Evolutionary conservation across 2,113 vertebrate genomes (phyloP).

Genomic region (Ammodytes dubius): DNA sequence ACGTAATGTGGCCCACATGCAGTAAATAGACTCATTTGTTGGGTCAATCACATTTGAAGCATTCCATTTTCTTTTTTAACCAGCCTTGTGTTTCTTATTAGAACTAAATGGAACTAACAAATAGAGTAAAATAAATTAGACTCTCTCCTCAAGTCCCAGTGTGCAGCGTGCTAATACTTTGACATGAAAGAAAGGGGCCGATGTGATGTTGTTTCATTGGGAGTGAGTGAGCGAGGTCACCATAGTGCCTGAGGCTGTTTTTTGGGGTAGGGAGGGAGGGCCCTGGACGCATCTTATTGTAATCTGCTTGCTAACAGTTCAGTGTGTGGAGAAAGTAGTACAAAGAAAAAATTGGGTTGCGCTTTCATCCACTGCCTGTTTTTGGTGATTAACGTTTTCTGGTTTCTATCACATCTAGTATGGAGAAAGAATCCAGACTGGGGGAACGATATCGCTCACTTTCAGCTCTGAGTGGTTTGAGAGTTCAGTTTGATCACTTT

Average conservation of each 20-base stretch:
- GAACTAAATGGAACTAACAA: not conserved
- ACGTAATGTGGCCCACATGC: not conserved
- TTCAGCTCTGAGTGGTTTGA: not conserved
- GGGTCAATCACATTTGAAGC: constrained; percentile 20
- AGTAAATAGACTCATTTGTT: not conserved
- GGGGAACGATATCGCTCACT: not conserved
- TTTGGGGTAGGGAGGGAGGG: not conserved
- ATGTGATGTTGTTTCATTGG: constrained; percentile 37
- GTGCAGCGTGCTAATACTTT: constrained; percentile 21
- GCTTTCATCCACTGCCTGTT: constrained; percentile 29
- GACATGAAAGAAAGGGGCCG: constrained; percentile 37
- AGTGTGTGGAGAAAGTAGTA: not conserved
- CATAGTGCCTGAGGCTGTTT: constrained; percentile 4
- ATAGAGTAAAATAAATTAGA: not conserved
- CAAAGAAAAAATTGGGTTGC: not conserved
- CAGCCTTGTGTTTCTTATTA: constrained; percentile 10
- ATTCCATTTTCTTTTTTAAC: not conserved
- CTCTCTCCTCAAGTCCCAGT: not conserved
- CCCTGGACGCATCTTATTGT: not conserved
- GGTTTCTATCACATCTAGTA: constrained; percentile 25
- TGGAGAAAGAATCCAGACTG: not conserved
- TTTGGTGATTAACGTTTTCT: constrained; percentile 26
- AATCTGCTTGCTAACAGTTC: constrained; percentile 8
- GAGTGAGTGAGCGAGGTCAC: constrained; percentile 19
- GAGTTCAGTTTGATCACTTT: constrained; percentile 14